Base-by-base conservation (phyloP, 1,140 invertebrate species). In the Wiebesia pumilae region DNA sequence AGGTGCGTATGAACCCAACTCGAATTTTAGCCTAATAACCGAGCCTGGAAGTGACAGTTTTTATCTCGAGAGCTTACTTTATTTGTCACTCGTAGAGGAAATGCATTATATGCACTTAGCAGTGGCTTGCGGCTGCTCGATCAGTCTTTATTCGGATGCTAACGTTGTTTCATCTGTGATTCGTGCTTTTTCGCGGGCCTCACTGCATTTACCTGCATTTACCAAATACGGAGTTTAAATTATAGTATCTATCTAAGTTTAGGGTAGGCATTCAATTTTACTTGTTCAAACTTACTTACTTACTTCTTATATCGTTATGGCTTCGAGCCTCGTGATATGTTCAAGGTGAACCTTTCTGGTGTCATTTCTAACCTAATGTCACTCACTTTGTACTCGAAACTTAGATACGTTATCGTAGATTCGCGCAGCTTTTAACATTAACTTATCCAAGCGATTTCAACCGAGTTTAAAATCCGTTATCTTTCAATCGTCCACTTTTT, bases 1-100 rank as follows among this genome's bases (percentile, higher is more conserved):
- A 92, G 90, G 92, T 92, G 89, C 81, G 84, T 87, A 83, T 35
- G n/a, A 54, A 77, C 10, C 4, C 0, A 78, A 21, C 77, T 78
- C 30, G 40, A n/a, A 14, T 27, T 27, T 62, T 62, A 62, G 10
- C 58, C 58, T 43, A n/a, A 75, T 43, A 38, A 33, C n/a, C 19
- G 3, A 69, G 30, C 67, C 33, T 3, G 14, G 27, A 6, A 24
- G n/a, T 21, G 69, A 38, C 19, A 14, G 7, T 16, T 71, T 21
- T 38, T 71, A 71, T 35, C 69, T 71, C 7, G 4, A 38, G 14
- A 6, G 33, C 33, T 21, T 38, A 10, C 10, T 71, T 38, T 71
- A 69, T 71, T 38, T 38, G 35, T 4, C 21, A 35, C 69, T n/a
- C n/a, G n/a, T n/a, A 69, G 43, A 21, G 30, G 4, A 75, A n/a